A percentile compares a stretch with the other conserved stretches of the same genome.
Conservation (phyloP, 2,888 invertebrate genomes). For the Aromia moschata region DNA sequence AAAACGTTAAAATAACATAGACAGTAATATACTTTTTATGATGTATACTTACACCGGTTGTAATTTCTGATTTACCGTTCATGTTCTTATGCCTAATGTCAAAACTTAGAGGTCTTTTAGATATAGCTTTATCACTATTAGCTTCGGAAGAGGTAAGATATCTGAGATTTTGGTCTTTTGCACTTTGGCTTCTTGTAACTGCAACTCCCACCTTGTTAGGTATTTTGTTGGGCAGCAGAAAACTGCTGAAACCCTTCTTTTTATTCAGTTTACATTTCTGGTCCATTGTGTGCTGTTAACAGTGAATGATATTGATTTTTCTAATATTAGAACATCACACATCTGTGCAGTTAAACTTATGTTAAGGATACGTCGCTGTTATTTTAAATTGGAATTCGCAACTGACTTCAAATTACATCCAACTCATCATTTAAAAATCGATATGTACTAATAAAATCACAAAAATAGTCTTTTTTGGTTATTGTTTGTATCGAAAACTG, state of each 20-base stretch:
- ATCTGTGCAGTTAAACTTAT: background rate
- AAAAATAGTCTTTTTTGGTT: conserved; percentile 3
- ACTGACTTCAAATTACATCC: background rate
- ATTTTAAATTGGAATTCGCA: background rate
- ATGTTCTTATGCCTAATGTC: conserved; percentile 49
- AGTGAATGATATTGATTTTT: conserved; percentile 43
- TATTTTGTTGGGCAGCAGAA: conserved; percentile 57
- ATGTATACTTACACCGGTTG: conserved; percentile 7
- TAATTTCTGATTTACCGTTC: conserved; percentile 29
- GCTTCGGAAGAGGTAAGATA: conserved; percentile 47
- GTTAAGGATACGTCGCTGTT: background rate
- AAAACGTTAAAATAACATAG: conserved; percentile 20
- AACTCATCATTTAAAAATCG: conserved; percentile 2
- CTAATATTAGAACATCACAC: conserved; percentile 37
- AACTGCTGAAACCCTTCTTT: conserved; percentile 57
- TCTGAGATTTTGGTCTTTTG: conserved; percentile 45
- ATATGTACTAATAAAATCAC: background rate
- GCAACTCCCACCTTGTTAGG: conserved; percentile 62
- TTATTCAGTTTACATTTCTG: conserved; percentile 53
- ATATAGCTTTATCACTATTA: conserved; percentile 51
- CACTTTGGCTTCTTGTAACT: conserved; percentile 52
- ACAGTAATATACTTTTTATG: conserved; percentile 9
- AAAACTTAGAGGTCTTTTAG: conserved; percentile 60
- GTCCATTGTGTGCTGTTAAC: conserved; percentile 48
- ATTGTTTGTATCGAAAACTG: conserved; percentile 15